Percentiles rank a stretch among this genome's conserved stretches.
phyloP scores from a whole-genome alignment of 2,113 vertebrate genomes.

The Pterocles gutturalis region DNA sequence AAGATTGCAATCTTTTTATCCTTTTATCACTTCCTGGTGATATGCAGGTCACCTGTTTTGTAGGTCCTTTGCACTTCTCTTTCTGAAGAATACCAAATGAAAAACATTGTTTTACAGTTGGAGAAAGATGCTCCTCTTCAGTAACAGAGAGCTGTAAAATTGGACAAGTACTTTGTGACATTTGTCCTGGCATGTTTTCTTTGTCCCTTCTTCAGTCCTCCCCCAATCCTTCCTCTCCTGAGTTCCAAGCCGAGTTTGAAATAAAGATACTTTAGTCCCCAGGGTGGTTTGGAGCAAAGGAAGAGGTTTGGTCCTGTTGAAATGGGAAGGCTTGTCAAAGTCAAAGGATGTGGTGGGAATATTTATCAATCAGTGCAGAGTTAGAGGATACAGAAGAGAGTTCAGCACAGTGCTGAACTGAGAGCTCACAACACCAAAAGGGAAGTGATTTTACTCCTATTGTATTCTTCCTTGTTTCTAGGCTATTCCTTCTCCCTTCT shows the following conservation, averaged over 20 bases:
- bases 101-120: neutral
- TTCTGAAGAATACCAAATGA: neutral
- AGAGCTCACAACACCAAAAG: neutral
- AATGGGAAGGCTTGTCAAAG: neutral
- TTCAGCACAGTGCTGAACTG: neutral
- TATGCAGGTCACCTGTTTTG: neutral
- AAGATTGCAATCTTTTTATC: neutral
- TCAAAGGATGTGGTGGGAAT: neutral
- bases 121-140: neutral
- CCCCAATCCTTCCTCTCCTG: neutral
- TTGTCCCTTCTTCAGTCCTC: neutral
- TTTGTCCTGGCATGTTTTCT: accelerated
- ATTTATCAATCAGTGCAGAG: neutral
- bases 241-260: neutral
- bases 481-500: neutral
- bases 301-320: neutral
- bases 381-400: neutral
- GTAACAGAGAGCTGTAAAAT: neutral
- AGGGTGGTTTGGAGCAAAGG: neutral
- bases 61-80: neutral
- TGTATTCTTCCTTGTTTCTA: neutral
- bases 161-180: neutral
- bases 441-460: neutral
- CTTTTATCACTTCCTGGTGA: neutral
- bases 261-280: neutral